Evolutionary conservation across 2,888 invertebrate genomes (phyloP).

Genomic region (Oxycera nigricornis): DNA sequence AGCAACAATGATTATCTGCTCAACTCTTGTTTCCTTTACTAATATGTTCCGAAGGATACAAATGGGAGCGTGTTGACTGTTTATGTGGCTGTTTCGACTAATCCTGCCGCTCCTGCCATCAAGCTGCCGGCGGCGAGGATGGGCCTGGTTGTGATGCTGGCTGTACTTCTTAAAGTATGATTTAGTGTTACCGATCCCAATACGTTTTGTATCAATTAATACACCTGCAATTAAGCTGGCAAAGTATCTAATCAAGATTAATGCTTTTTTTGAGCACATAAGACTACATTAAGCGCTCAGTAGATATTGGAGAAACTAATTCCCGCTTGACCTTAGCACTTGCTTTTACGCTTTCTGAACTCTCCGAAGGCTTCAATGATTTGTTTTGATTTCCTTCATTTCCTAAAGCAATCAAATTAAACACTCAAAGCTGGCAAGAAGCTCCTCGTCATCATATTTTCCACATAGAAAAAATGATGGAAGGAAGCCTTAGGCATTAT

Average conservation of each 20-base stretch:
- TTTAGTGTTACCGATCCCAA: not conserved
- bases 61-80: constrained; percentile 29
- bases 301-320: no score
- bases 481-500: constrained; percentile 24
- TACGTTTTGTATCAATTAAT: no score
- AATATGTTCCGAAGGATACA: constrained; percentile 33
- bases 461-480: constrained; percentile 23
- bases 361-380: no score
- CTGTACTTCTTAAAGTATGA: not conserved
- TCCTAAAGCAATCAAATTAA: no score
- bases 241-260: no score
- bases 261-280: no score
- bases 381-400: no score
- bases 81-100: constrained; percentile 30
- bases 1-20: constrained; percentile 37
- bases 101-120: constrained; percentile 21
- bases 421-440: constrained; percentile 16
- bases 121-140: constrained; percentile 15
- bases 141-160: not conserved
- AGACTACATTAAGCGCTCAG: no score
- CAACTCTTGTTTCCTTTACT: constrained; percentile 27
- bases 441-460: constrained; percentile 2
- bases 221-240: no score
- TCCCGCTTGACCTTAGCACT: no score
- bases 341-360: no score